These are phyloP conservation scores for Pygocentrus nattereri DNA, from an alignment of 2,797 vertebrate genomes.

Conservation along the genomic window DNA sequence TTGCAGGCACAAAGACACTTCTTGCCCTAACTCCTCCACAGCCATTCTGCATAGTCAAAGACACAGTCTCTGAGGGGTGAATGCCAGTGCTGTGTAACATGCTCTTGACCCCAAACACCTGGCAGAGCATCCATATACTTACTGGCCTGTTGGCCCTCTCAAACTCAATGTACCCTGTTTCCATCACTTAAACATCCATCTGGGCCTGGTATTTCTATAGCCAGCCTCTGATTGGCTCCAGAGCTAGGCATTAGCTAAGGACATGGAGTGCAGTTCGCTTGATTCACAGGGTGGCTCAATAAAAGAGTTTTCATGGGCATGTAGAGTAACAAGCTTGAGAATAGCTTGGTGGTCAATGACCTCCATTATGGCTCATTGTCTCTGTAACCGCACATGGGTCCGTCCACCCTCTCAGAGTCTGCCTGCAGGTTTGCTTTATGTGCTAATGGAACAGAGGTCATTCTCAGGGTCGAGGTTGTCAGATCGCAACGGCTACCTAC, in stretches of 20 bases:
- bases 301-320: background rate
- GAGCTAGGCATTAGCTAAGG: background rate
- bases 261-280: background rate
- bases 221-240: conserved; percentile 6
- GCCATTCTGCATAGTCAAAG: conserved; percentile 40
- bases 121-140: conserved; percentile 51
- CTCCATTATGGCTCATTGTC: background rate
- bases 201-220: conserved; percentile 19
- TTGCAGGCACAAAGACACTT: conserved; percentile 69
- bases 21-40: conserved; percentile 55
- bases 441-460: background rate
- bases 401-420: background rate
- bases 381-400: background rate
- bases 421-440: background rate
- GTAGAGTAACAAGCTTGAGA: background rate
- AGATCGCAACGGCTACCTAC: background rate
- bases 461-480: background rate
- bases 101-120: conserved; percentile 72
- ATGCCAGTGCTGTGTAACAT: conserved; percentile 62
- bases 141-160: conserved; percentile 58
- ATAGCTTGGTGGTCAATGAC: background rate
- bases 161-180: conserved; percentile 15
- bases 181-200: conserved; percentile 10
- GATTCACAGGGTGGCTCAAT: background rate
- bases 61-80: background rate